Percentiles rank a stretch among this genome's conserved stretches.
phyloP scores from a whole-genome alignment of 1,140 invertebrate species.

The Drosophila fuyamai region DNA sequence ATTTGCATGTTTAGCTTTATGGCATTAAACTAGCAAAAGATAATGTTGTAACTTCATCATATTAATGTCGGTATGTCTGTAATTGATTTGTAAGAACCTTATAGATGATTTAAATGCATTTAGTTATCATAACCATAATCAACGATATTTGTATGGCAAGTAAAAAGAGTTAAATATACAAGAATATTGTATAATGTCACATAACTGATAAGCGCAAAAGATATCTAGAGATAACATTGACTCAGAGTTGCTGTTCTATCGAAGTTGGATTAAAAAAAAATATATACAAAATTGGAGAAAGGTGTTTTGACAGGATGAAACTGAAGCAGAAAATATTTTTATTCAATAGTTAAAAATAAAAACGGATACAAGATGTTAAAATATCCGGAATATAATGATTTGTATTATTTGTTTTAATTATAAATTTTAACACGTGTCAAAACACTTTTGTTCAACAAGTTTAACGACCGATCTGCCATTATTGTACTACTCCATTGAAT shows the following conservation, averaged over 20 bases:
- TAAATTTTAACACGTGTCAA: conserved; percentile 1
- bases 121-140: conserved; percentile 57
- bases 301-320: conserved; percentile 3
- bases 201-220: conserved; percentile 49
- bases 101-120: conserved; percentile 54
- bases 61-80: conserved; percentile 34
- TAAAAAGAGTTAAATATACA: conserved; percentile 16
- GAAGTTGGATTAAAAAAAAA: conserved; percentile 21
- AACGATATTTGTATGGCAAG: conserved; percentile 58
- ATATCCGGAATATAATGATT: too few relatives aligned
- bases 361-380: too few relatives aligned
- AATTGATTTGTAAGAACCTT: conserved; percentile 43
- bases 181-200: conserved; percentile 36
- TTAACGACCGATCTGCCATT: conserved; percentile 15
- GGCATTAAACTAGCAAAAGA: conserved; percentile 34
- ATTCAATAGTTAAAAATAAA: not conserved
- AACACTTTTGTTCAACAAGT: conserved; percentile 6
- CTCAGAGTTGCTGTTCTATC: conserved; percentile 20
- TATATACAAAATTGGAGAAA: not conserved
- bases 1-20: conserved; percentile 23
- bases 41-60: conserved; percentile 25
- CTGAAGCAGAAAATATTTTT: not conserved
- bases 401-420: too few relatives aligned
- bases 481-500: conserved; percentile 25
- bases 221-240: conserved; percentile 41